Percentiles rank a stretch among this genome's conserved stretches.
Evolutionary conservation across 2,888 invertebrate genomes (phyloP).

Genomic region (Sthenelais limicola): DNA sequence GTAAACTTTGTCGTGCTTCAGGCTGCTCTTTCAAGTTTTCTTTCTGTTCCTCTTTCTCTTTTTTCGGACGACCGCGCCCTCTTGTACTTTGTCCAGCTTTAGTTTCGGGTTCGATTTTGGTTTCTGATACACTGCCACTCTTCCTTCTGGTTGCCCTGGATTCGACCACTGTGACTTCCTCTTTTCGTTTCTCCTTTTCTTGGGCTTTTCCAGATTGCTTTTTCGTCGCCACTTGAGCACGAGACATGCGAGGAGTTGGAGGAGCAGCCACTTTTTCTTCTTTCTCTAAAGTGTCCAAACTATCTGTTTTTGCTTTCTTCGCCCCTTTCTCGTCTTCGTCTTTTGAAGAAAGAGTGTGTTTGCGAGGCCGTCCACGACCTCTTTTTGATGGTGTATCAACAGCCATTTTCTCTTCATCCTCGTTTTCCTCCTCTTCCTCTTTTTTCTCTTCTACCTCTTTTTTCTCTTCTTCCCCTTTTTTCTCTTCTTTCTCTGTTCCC

Average conservation of each 20-base stretch:
- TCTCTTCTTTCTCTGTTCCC: not conserved
- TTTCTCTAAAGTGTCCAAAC: too few relatives aligned
- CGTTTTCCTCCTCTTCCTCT: not conserved
- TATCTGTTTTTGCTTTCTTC: too few relatives aligned
- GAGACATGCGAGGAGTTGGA: too few relatives aligned
- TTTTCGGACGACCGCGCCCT: not conserved
- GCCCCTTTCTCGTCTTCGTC: too few relatives aligned
- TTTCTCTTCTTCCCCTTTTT: not conserved
- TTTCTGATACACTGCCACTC: not conserved
- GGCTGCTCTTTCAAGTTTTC: not conserved
- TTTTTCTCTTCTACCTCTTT: not conserved
- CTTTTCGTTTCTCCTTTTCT: too few relatives aligned
- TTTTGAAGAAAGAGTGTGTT: not conserved
- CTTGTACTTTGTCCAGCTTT: not conserved
- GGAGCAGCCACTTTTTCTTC: too few relatives aligned
- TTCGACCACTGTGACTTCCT: too few relatives aligned
- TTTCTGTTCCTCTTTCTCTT: not conserved
- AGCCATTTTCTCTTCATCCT: not conserved
- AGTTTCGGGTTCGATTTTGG: not conserved
- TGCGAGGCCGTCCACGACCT: not conserved
- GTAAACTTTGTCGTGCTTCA: too few relatives aligned
- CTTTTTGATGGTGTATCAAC: not conserved
- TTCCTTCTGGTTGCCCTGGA: too few relatives aligned
- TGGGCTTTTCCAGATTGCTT: too few relatives aligned
- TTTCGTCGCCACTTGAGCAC: too few relatives aligned